A percentile compares a stretch with the other conserved stretches of the same genome.
Evolutionary conservation across 2,113 vertebrate genomes (phyloP).

Genomic region (Vimba vimba): DNA sequence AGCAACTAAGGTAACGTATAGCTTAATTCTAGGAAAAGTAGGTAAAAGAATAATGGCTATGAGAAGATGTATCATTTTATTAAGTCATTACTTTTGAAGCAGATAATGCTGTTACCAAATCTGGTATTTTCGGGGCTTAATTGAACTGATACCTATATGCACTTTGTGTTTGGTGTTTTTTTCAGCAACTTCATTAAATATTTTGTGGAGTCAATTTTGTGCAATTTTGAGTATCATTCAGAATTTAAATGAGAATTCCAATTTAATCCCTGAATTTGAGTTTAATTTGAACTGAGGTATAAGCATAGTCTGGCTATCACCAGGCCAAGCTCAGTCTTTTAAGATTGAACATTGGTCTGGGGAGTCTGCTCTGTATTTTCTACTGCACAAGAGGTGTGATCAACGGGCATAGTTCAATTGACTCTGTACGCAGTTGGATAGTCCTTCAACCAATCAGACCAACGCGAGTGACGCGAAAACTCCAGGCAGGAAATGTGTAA

Average conservation of each 20-base stretch:
- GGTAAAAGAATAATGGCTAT: not conserved
- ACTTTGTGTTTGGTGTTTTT: not conserved
- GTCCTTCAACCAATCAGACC: too few relatives aligned
- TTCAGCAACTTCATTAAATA: not conserved
- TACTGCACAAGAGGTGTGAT: too few relatives aligned
- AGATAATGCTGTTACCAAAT: not conserved
- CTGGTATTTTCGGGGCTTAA: not conserved
- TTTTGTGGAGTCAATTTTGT: not conserved
- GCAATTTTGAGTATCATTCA: not conserved
- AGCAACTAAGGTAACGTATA: conserved; percentile 48
- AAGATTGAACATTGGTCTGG: too few relatives aligned
- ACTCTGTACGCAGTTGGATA: too few relatives aligned
- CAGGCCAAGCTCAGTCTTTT: too few relatives aligned
- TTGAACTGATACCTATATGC: not conserved
- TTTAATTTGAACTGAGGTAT: not conserved
- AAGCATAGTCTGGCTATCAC: too few relatives aligned
- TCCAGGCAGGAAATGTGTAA: too few relatives aligned
- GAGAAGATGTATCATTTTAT: not conserved
- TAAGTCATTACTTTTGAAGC: not conserved
- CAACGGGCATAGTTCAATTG: too few relatives aligned
- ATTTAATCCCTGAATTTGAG: not conserved
- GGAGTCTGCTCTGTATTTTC: too few relatives aligned
- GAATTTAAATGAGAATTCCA: not conserved
- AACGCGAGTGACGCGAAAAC: too few relatives aligned
- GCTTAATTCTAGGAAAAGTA: not conserved